Evolutionary conservation across 2,113 vertebrate genomes (phyloP), one percentile per base, ranked within the genome.

Genomic region (Danionella cerebrum): DNA sequence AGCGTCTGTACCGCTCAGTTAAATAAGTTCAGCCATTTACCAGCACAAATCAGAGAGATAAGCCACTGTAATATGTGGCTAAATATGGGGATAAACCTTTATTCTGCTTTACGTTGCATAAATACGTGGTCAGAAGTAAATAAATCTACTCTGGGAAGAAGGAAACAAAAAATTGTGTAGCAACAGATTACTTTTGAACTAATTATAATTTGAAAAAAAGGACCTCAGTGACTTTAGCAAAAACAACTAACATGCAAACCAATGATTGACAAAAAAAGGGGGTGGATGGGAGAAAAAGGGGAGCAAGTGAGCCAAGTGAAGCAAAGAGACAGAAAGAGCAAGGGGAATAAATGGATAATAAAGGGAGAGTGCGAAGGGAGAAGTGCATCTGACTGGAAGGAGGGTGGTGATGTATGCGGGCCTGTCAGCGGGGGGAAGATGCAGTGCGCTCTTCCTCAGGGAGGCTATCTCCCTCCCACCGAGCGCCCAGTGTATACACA

Each of bases 351-450:
- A 83, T 73, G 78, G 83, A 89, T 85, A 87, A 87, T 87, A 85
- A 79, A 84, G 81, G 86, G 67, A 76, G 53, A 87, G 65, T 73
- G 64, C 48, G 65, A 78, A 83, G 80, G 76, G 81, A 83, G 85
- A 79, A 77, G 79, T 83, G 84, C 77, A 84, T 65, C 39, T 75
- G 72, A 75, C 67, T 75, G 64, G 73, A 75, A 67, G 71, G 80
- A 81, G 82, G 83, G 82, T 82, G 83, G 85, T 89, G 89, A 90
- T 89, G 83, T 87, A 89, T 89, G 87, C 84, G 74, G 79, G 78
- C 80, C 80, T 90, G 87, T 90, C 86, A 84, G 83, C 82, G 72
- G 82, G 86, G 78, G 80, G 83, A 83, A 88, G 87, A 88, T 89
- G 84, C 88, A 88, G 84, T 85, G 81, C 77, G 82, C 78, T 85